A percentile compares a stretch with the other conserved stretches of the same genome.
phyloP scores from a whole-genome alignment of 1,140 invertebrate genomes.

The Hormaphis cornu region DNA sequence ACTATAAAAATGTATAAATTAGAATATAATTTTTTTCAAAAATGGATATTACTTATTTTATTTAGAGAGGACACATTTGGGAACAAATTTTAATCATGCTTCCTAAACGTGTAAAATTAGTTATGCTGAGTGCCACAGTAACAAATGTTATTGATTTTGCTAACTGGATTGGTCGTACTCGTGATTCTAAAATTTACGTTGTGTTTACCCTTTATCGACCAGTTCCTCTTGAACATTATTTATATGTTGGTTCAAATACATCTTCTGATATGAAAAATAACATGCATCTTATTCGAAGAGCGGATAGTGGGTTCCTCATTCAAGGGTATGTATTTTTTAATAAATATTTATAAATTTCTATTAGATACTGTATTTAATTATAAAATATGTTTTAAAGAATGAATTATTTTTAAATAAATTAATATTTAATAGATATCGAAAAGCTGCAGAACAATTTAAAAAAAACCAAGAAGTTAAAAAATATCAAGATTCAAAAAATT shows the following conservation, averaged over 20 bases:
- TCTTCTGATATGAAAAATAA: constrained; percentile 59
- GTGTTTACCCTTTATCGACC: constrained; percentile 89
- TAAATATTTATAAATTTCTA: background rate
- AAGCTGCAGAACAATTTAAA: constrained; percentile 23
- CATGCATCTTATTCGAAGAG: constrained; percentile 74
- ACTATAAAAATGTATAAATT: background rate
- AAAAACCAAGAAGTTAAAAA: constrained; percentile 18
- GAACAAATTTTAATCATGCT: constrained; percentile 96
- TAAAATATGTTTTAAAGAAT: background rate
- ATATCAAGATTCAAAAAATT: constrained; percentile 4
- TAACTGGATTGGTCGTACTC: constrained; percentile 91
- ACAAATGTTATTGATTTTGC: constrained; percentile 95
- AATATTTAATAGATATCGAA: constrained; percentile 37
- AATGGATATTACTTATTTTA: background rate
- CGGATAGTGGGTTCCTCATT: constrained; percentile 56
- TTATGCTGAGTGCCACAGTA: constrained; percentile 96
- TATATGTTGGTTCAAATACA: constrained; percentile 79
- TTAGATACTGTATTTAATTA: background rate
- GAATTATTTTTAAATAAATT: constrained; percentile 9
- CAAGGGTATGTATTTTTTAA: constrained; percentile 51
- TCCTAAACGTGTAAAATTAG: constrained; percentile 87
- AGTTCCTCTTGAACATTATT: constrained; percentile 87
- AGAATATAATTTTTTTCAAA: background rate
- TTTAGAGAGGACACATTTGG: constrained; percentile 93
- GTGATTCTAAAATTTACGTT: constrained; percentile 87